A percentile compares a stretch with the other conserved stretches of the same genome.
Evolutionary conservation across 2,113 vertebrate genomes (phyloP).

Genomic region (Montifringilla adamsi): DNA sequence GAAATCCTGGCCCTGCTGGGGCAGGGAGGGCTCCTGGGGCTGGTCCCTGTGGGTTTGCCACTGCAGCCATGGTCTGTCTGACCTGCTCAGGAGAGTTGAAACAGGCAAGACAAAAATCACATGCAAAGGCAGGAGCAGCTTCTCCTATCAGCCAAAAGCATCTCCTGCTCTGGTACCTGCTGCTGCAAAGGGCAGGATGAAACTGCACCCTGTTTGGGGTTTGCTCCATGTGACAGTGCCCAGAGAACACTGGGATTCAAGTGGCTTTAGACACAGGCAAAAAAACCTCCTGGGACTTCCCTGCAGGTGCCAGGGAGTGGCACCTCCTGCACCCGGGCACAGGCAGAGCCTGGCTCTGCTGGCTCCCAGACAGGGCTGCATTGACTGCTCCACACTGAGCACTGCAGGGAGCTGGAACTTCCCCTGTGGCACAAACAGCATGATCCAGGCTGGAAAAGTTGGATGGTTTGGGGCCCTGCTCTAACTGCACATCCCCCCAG

Average conservation of each 20-base stretch:
- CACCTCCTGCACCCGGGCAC: not conserved
- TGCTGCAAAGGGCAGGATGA: not conserved
- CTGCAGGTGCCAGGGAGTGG: not conserved
- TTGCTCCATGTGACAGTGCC: not conserved
- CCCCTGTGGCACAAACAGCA: not conserved
- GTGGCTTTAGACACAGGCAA: not conserved
- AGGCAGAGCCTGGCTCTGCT: fast-evolving
- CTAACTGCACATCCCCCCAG: not conserved
- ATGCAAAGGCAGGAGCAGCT: not conserved
- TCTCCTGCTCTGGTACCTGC: not conserved
- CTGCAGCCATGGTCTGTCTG: not conserved
- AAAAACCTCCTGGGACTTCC: not conserved
- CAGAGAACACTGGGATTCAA: not conserved
- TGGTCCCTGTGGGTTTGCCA: not conserved
- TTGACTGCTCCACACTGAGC: fast-evolving
- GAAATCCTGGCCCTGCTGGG: not conserved
- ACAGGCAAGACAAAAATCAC: not conserved
- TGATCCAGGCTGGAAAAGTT: fast-evolving
- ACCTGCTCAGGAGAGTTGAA: not conserved
- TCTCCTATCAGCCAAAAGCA: not conserved
- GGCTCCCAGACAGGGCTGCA: not conserved
- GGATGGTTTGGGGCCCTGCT: not conserved
- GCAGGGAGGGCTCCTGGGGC: not conserved
- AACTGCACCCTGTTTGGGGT: not conserved
- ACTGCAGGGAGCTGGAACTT: not conserved